Evolutionary conservation across 2,113 vertebrate genomes (phyloP), one percentile per base, ranked within the genome.

Genomic region (Calidris pygmaea): DNA sequence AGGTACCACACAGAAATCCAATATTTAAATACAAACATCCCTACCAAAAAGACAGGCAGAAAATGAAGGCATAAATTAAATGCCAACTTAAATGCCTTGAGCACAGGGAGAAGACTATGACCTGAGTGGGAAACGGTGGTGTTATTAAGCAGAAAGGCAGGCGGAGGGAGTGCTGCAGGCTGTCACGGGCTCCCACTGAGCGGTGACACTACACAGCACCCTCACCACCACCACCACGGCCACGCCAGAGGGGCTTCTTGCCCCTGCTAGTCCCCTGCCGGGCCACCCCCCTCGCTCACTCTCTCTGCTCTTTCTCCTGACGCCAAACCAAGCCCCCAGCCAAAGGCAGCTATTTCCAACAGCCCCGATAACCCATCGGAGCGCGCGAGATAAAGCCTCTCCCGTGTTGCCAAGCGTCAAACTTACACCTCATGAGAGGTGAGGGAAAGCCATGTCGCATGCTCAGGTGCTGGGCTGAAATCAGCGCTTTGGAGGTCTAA

Each of bases 141-240:
- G 7, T 27, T 68, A 16, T 7, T 16, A 18, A 32, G 30, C 65
- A 47, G 39, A 84, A 73, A 67, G 32, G 84, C 63, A 73, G 1
- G 9, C 0, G 1, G 66, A 8, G 62, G 1, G 3, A 14, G 53
- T 2, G 35, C 63, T 18, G 55, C 21, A 8, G 76, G 43, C 70
- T 77, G 89, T 3, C 76, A 37, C 12, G 9, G 0, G 45, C 48
- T 17, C 45, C 37, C 0, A 4, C 32, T 3, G 47, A 15, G 60
- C 3, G 0, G 19, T 6, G 72, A 60, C 4, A 9, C 37, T 7
- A 32, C 2, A 2, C 79, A 43, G 80, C 6, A 12, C 63, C 74
- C 65, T 34, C 22, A 1, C 35, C 39, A 47, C 23, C 39, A 47
- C 23, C n/a, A 23, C 24, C 26, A 12, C 1, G 3, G 68, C 62